Evolutionary conservation across 2,888 invertebrate species (phyloP).

Genomic region (Mesoligia furuncula): DNA sequence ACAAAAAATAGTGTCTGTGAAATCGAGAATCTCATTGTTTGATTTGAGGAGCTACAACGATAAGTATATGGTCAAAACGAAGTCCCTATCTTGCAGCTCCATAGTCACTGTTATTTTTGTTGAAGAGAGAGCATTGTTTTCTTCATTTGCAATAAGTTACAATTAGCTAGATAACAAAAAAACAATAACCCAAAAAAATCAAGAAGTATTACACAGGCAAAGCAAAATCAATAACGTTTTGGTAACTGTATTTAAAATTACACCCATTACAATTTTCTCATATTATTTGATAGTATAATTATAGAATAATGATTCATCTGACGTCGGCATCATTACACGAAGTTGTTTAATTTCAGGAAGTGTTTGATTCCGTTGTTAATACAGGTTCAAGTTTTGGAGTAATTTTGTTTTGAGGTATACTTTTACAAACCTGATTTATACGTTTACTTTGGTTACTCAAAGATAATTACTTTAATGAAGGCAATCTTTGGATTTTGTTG

Average conservation of each 20-base stretch:
- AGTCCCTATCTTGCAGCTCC: neutral
- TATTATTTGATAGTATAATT: conserved; percentile 63
- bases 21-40: neutral
- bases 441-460: conserved; percentile 51
- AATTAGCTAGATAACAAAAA: neutral
- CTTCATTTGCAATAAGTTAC: neutral
- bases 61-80: neutral
- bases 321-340: conserved; percentile 57
- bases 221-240: conserved; percentile 35
- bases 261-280: conserved; percentile 45
- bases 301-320: conserved; percentile 50
- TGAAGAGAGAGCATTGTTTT: no score
- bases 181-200: neutral
- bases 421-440: conserved; percentile 51
- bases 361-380: conserved; percentile 54
- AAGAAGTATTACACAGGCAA: neutral
- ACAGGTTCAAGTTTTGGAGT: conserved; percentile 49
- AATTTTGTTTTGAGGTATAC: conserved; percentile 55
- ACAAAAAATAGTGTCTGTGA: neutral
- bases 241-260: conserved; percentile 49
- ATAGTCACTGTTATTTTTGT: neutral
- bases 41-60: neutral
- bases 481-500: conserved; percentile 48
- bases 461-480: conserved; percentile 62
- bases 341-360: conserved; percentile 66